Percentiles rank a stretch among this genome's conserved stretches.
These are phyloP conservation scores for Scaptodrosophila lebanonensis DNA, from an alignment of 1,140 invertebrate species.

Conservation along the genomic window DNA sequence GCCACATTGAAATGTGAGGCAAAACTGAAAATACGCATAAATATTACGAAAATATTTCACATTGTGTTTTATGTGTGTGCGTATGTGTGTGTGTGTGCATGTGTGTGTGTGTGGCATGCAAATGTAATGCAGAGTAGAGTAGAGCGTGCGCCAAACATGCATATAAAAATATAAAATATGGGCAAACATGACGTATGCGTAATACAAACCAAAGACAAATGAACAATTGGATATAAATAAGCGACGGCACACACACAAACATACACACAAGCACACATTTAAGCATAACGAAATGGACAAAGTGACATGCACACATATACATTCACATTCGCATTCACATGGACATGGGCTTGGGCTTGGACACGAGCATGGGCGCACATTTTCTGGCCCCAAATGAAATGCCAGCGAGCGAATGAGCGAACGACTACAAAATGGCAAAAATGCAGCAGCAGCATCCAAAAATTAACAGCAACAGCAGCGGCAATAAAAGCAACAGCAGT, in stretches of 20 bases:
- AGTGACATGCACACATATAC: conserved; percentile 23
- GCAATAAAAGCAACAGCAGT: conserved; percentile 12
- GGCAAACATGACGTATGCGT: conserved; percentile 71
- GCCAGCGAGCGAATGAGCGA: conserved; percentile 14
- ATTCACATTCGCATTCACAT: not conserved
- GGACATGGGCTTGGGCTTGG: too few relatives aligned
- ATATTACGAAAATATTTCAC: conserved; percentile 65
- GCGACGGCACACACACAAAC: conserved; percentile 36
- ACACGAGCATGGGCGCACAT: too few relatives aligned
- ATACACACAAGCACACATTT: conserved; percentile 15
- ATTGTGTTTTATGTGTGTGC: conserved; percentile 54
- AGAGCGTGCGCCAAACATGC: not conserved
- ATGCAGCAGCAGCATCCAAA: conserved; percentile 63
- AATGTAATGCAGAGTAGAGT: conserved; percentile 6
- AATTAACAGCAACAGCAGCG: conserved; percentile 63
- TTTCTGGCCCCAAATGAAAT: conserved; percentile 35
- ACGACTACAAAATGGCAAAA: conserved; percentile 47
- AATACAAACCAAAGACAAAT: conserved; percentile 75
- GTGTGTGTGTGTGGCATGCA: conserved; percentile 17
- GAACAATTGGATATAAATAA: conserved; percentile 76
- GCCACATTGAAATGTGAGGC: not conserved
- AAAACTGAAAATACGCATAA: conserved; percentile 58
- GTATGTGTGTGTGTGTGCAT: conserved; percentile 16
- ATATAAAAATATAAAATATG: conserved; percentile 61
- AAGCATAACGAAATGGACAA: conserved; percentile 12